phyloP scores from a whole-genome alignment of 2,888 invertebrate species.

The Mythimna vitellina region DNA sequence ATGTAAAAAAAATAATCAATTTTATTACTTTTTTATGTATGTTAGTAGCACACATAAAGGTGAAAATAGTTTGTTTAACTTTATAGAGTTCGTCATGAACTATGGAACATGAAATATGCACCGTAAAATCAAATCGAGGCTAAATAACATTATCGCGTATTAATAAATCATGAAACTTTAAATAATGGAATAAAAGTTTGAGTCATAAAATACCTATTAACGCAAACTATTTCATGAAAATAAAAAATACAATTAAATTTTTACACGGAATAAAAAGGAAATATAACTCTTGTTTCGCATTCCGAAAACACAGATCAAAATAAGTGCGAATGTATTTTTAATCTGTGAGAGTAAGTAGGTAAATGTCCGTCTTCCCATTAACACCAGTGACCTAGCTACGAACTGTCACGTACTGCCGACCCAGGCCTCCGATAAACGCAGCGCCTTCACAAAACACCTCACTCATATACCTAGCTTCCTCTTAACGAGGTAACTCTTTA shows the following conservation, averaged over 20 bases:
- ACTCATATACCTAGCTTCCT: constrained; percentile 33
- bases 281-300: neutral
- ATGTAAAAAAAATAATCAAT: constrained; percentile 17
- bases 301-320: neutral
- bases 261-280: neutral
- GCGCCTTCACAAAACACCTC: constrained; percentile 28
- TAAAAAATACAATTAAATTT: no score
- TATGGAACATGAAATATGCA: constrained; percentile 50
- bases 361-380: constrained; percentile 27
- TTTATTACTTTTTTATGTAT: constrained; percentile 22
- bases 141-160: constrained; percentile 26
- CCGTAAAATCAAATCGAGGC: constrained; percentile 50
- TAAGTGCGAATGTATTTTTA: neutral
- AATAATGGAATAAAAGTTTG: no score
- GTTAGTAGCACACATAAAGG: constrained; percentile 33
- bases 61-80: constrained; percentile 49
- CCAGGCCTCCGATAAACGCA: constrained; percentile 34
- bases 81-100: constrained; percentile 41
- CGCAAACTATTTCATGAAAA: neutral
- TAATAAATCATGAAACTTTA: constrained; percentile 10
- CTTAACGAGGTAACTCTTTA: constrained; percentile 14
- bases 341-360: constrained; percentile 10
- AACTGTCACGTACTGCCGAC: constrained; percentile 58
- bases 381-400: constrained; percentile 38
- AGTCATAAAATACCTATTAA: neutral